These are phyloP conservation scores for Eurytoma adleriae DNA, from an alignment of 2,888 invertebrate species.

Conservation along the genomic window DNA sequence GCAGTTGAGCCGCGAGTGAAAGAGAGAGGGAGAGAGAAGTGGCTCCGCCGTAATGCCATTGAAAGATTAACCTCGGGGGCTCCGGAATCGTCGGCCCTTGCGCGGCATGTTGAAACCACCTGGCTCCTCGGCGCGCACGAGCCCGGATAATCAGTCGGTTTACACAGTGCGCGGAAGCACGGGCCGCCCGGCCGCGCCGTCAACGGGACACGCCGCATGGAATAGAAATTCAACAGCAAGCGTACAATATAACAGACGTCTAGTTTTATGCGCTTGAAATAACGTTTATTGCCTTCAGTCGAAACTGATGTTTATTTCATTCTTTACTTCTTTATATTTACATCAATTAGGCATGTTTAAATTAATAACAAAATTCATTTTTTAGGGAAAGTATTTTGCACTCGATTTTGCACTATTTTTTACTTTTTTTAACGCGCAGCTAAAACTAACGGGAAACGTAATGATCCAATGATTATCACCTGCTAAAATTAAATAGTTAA, in stretches of 20 bases:
- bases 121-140: constrained; percentile 50
- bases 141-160: constrained; percentile 31
- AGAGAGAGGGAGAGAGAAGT: constrained; percentile 1
- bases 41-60: not conserved
- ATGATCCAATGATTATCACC: no score
- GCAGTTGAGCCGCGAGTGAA: not conserved
- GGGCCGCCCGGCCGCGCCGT: not conserved
- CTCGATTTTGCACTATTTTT: no score
- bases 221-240: not conserved
- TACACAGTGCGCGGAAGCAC: constrained; percentile 25
- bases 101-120: constrained; percentile 61
- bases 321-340: not conserved
- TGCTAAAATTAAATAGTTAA: no score
- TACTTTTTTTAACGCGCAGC: no score
- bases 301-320: not conserved
- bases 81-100: constrained; percentile 1
- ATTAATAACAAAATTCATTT: no score
- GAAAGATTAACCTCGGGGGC: constrained; percentile 12
- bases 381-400: no score
- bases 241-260: not conserved
- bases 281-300: not conserved
- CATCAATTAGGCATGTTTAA: not conserved
- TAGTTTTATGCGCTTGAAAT: not conserved
- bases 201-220: not conserved
- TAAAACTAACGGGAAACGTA: no score